Evolutionary conservation across 23 tunicate species (phyloP), one percentile per base, ranked within the genome.

Genomic region (Phallusia fumigata): DNA sequence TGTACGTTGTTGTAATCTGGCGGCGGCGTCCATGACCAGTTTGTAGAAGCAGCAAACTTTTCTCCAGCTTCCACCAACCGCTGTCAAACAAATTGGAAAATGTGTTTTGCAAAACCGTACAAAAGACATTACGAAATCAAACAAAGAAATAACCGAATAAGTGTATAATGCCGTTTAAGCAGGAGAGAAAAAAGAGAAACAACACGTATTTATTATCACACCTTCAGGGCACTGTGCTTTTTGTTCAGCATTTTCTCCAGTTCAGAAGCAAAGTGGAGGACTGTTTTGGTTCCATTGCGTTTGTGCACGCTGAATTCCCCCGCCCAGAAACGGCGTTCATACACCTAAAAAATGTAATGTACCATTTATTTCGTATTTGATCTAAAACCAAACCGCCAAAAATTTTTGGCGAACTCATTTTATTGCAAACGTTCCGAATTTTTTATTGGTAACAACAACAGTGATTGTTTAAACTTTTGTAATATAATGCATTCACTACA

Each of bases 161-260:
- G n/a, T n/a, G n/a, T n/a, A n/a, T n/a, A n/a, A n/a, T n/a, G n/a
- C n/a, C n/a, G n/a, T n/a, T n/a, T 40, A 5, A 40, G 47, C 8
- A 40, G 47, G 8, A 40, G 10, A 40, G 47, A 40, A 40, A 40
- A 40, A 40, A 3, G 5, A 40, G 10, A 10, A 40, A 5, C 5
- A 40, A 40, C 10, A 40, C 47, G 47, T 40, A 3, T 40, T 3
- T 10, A 40, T 40, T 40, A 40, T 10, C 10, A 40, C 49, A 91
- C 96, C 81, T 74, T 35, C 0, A 91, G 88, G 33, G 90, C 90
- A 33, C 53, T 58, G 24, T 69, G 83, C 73, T 79, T 86, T 52
- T 86, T 91, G n/a, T 73, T 52, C 79, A 86, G 35, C 96, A 86
- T 82, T 50, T 86, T 84, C 52, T 52, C 83, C 12, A 92, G 83